These are phyloP conservation scores for Tricholauxania praeusta DNA, from an alignment of 2,888 invertebrate species.

Conservation along the genomic window DNA sequence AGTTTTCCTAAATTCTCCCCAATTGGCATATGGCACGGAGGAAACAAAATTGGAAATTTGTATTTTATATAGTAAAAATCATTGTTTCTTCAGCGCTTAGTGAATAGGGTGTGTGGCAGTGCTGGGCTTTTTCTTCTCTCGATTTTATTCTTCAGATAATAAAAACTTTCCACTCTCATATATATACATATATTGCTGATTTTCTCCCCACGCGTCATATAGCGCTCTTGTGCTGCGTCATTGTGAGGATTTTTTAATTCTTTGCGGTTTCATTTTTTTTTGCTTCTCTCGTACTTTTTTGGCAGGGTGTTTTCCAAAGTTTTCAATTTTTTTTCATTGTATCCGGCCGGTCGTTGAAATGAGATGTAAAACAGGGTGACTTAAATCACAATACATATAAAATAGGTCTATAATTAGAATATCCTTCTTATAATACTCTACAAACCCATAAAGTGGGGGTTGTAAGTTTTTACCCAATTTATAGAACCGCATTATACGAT, in stretches of 20 bases:
- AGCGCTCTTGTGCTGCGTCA: not conserved
- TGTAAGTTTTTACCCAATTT: too few relatives aligned
- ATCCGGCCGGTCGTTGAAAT: not conserved
- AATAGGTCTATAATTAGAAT: too few relatives aligned
- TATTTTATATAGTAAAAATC: constrained; percentile 15
- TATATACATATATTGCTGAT: not conserved
- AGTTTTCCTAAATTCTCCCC: constrained; percentile 8
- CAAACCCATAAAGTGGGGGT: too few relatives aligned
- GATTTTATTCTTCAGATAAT: not conserved
- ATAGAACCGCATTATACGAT: too few relatives aligned
- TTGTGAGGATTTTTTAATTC: too few relatives aligned
- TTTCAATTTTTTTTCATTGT: not conserved
- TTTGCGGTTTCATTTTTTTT: not conserved
- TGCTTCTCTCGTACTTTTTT: not conserved
- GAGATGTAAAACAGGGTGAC: constrained; percentile 1
- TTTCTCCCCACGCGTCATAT: not conserved
- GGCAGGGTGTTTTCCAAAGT: constrained; percentile 18
- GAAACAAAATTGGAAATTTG: constrained; percentile 8
- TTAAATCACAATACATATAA: not conserved
- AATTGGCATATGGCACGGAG: not conserved
- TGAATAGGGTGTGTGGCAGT: not conserved
- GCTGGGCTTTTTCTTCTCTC: not conserved
- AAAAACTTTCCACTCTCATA: not conserved
- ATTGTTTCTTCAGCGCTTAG: not conserved
- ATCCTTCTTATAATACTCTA: too few relatives aligned